Evolutionary conservation across 2,113 vertebrate species (phyloP).

Genomic region (Otus sunia): DNA sequence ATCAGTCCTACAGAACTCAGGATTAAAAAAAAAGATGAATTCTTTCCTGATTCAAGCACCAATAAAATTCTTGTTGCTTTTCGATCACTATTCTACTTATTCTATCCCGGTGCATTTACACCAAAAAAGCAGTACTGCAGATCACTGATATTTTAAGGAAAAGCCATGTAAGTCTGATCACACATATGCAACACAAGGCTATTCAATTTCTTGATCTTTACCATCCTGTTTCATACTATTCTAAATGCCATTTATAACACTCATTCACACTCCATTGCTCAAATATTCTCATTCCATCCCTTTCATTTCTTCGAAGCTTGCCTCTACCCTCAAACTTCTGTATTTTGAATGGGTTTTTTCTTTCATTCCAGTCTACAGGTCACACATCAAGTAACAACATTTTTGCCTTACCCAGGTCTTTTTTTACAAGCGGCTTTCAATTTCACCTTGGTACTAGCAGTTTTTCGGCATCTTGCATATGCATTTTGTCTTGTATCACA

Average conservation of each 20-base stretch:
- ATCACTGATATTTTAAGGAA: neutral
- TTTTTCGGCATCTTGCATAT: neutral
- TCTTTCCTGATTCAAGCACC: neutral
- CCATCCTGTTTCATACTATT: neutral
- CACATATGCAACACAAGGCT: rapidly evolving
- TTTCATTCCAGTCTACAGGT: neutral
- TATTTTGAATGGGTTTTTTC: neutral
- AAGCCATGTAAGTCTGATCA: neutral
- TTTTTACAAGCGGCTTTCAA: neutral
- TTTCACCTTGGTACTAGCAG: neutral
- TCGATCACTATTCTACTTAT: neutral
- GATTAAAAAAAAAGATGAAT: neutral
- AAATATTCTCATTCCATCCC: neutral
- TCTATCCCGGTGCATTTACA: neutral
- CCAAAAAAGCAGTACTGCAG: neutral
- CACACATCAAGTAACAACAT: neutral
- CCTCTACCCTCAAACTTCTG: neutral
- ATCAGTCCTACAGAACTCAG: neutral
- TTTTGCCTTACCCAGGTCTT: rapidly evolving
- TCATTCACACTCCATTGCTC: neutral
- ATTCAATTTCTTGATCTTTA: neutral
- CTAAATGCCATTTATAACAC: neutral
- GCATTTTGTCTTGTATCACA: neutral
- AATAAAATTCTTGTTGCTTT: neutral
- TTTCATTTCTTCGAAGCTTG: neutral